A percentile compares a stretch with the other conserved stretches of the same genome.
phyloP scores from a whole-genome alignment of 1,140 invertebrate genomes.

The Bombus soroeensis region DNA sequence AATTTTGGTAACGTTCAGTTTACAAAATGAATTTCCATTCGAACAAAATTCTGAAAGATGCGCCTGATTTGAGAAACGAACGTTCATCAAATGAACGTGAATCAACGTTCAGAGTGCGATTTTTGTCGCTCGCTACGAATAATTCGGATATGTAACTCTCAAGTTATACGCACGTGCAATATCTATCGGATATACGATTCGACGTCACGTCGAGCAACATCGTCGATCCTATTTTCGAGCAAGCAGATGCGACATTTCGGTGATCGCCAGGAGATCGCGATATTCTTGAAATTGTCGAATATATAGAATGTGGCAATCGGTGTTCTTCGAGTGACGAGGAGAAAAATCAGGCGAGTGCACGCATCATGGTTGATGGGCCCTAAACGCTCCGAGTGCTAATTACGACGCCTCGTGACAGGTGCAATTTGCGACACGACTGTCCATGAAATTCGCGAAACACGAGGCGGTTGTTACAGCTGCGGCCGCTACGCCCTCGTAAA shows the following conservation, averaged over 20 bases:
- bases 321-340: accelerated
- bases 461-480: neutral
- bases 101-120: no score
- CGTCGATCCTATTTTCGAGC: neutral
- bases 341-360: neutral
- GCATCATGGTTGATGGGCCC: neutral
- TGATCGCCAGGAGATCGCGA: no score
- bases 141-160: no score
- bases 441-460: constrained; percentile 56
- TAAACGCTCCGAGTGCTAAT: constrained; percentile 32
- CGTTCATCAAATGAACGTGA: no score
- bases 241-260: neutral
- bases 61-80: no score
- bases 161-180: no score
- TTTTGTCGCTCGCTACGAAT: no score
- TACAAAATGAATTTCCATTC: no score
- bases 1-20: no score
- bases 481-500: constrained; percentile 17
- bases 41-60: no score
- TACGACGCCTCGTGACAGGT: constrained; percentile 45
- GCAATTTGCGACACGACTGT: constrained; percentile 53
- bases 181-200: no score
- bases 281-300: neutral
- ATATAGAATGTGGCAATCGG: neutral
- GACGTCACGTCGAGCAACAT: no score